These are phyloP conservation scores for Incurvaria masculella DNA, from an alignment of 2,888 invertebrate species.

Conservation along the genomic window DNA sequence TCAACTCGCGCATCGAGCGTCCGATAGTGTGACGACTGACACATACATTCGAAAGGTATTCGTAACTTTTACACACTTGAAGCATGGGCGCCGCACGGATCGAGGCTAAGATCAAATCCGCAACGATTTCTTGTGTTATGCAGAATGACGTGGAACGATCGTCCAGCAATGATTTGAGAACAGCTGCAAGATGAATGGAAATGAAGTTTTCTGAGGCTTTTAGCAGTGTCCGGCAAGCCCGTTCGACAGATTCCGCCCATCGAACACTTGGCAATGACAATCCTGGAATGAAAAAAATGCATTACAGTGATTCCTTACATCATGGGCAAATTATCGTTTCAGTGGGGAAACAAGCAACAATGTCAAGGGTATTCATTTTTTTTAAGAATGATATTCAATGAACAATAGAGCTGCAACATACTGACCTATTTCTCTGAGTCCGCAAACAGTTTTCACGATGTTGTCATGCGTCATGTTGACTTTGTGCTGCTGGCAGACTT, in stretches of 20 bases:
- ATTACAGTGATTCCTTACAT: too few species aligned
- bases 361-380: conserved; percentile 9
- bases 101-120: conserved; percentile 75
- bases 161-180: conserved; percentile 65
- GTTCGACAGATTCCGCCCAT: conserved; percentile 80
- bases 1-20: conserved; percentile 26
- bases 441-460: conserved; percentile 78
- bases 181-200: conserved; percentile 72
- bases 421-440: conserved; percentile 70
- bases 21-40: conserved; percentile 23
- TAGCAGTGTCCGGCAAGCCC: conserved; percentile 73
- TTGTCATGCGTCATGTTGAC: conserved; percentile 77
- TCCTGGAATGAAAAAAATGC: conserved; percentile 21
- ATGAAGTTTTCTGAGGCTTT: conserved; percentile 79
- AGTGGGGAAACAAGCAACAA: too few species aligned
- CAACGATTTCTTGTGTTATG: conserved; percentile 47
- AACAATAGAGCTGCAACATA: conserved; percentile 23
- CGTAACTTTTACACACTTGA: conserved; percentile 78
- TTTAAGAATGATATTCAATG: neutral
- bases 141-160: conserved; percentile 22
- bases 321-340: too few species aligned
- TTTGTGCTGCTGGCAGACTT: conserved; percentile 80
- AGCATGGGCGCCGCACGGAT: conserved; percentile 78
- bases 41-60: conserved; percentile 33
- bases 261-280: conserved; percentile 74